Evolutionary conservation across 2,113 vertebrate species (phyloP).

Genomic region (Aphyosemion australe): DNA sequence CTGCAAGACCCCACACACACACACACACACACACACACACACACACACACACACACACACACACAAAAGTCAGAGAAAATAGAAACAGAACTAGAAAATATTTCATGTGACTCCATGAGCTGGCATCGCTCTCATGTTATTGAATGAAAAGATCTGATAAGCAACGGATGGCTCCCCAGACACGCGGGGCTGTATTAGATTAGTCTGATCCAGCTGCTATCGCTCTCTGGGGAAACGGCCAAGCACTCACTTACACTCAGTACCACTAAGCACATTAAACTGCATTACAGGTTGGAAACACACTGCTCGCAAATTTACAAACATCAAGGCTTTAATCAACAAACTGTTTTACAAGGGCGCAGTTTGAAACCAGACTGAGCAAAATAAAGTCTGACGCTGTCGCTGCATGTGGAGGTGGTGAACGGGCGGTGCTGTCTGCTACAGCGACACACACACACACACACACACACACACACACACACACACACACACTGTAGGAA

Average conservation of each 20-base stretch:
- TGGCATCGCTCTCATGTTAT: conserved; percentile 63
- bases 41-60: conserved; percentile 23
- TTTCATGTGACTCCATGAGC: conserved; percentile 54
- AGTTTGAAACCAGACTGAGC: conserved; percentile 41
- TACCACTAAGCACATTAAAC: conserved; percentile 75
- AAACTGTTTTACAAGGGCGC: conserved; percentile 61
- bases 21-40: conserved; percentile 31
- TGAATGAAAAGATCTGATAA: conserved; percentile 78
- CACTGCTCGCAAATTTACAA: conserved; percentile 59
- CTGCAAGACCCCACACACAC: conserved; percentile 66
- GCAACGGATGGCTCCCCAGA: conserved; percentile 76
- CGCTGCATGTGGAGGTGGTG: conserved; percentile 27
- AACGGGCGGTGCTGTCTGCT: conserved; percentile 2
- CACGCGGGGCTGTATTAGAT: conserved; percentile 72
- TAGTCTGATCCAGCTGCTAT: conserved; percentile 80
- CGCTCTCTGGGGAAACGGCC: conserved; percentile 71
- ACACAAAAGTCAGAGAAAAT: conserved; percentile 16
- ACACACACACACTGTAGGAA: conserved; percentile 2
- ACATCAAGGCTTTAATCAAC: conserved; percentile 70
- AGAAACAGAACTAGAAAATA: conserved; percentile 31
- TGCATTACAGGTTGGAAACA: conserved; percentile 72
- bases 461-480: no score
- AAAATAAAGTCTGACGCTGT: conserved; percentile 46
- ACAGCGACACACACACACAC: no score
- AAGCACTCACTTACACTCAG: conserved; percentile 76